Base-by-base conservation (phyloP, 1,140 invertebrate genomes). In the Aradophagus sp. region DNA sequence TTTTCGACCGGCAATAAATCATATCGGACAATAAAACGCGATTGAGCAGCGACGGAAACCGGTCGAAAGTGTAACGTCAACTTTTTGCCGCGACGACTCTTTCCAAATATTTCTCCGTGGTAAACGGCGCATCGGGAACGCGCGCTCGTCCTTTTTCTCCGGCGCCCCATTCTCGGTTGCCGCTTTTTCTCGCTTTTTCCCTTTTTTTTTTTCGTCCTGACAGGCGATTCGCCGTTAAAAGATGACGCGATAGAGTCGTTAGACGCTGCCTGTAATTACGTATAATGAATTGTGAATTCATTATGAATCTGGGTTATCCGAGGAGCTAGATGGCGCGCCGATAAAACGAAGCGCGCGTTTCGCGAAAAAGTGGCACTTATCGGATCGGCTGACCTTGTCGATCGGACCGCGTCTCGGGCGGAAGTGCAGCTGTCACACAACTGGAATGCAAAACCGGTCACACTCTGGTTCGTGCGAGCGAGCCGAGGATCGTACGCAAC, bases 391-490 rank as follows among this genome's bases (percentile, higher is more conserved):
- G 69, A 73, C 62, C 62, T 62, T 67, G 56, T 63, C 69, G 62
- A 66, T 72, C 62, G 42, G 62, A 45, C 27, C 56, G 62, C 17
- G 62, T 42, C 26, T 48, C 26, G 17, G 35, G 15, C 69, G 69
- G 62, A 73, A 73, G 69, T 63, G 45, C 55, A 48, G 35, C 34
- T 73, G 69, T 73, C 69, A 62, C 58, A 67, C 20, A 58, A 61
- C 41, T 48, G 52, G 48, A 72, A 62, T 62, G 69, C 34, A 52
- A 45, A 73, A 67, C 44, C 69, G 50, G 69, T 67, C 62, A 67
- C 62, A 73, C 62, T 67, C 69, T 73, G 62, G 56, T 67, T 67
- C 59, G 61, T 58, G 11, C 48, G 34, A 41, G 47, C 6, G 23
- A 59, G 55, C 38, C 35, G 45, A 26, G 35, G 20, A 23, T 23